Evolutionary conservation across 37 sponge, comb jelly and placozoan genomes (phyloP).

Genomic region (Aphrocallistes beatrix): DNA sequence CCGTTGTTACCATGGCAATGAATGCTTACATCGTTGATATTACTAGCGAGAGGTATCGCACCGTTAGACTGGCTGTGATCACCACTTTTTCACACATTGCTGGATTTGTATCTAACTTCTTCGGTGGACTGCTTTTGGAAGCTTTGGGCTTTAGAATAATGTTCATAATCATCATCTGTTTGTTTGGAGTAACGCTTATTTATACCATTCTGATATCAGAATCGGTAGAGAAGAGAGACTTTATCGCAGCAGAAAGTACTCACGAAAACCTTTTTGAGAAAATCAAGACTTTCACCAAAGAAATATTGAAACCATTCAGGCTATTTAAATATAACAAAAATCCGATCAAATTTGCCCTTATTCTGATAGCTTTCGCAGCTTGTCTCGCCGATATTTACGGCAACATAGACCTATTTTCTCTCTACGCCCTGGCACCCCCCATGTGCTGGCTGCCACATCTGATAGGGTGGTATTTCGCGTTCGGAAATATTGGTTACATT

Average conservation of each 20-base stretch:
- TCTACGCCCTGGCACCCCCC: neutral
- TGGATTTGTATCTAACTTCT: neutral
- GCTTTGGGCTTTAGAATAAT: neutral
- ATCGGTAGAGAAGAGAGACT: neutral
- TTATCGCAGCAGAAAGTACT: neutral
- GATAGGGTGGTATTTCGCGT: neutral
- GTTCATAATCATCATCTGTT: neutral
- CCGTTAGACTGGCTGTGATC: neutral
- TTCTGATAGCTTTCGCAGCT: neutral
- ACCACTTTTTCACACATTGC: neutral
- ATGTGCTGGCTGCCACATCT: conserved; percentile 14
- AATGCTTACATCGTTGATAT: neutral
- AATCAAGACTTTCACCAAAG: neutral
- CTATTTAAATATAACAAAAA: neutral
- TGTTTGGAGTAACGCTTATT: neutral
- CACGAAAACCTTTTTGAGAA: neutral
- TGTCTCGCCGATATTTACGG: neutral
- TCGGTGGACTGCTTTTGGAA: neutral
- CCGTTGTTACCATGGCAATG: neutral
- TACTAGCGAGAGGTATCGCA: neutral
- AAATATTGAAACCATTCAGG: neutral
- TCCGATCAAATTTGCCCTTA: neutral
- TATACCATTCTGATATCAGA: neutral
- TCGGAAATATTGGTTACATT: neutral
- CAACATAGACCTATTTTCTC: neutral